Base-by-base conservation (phyloP, 2,797 vertebrate species). In the Falco rusticolus region DNA sequence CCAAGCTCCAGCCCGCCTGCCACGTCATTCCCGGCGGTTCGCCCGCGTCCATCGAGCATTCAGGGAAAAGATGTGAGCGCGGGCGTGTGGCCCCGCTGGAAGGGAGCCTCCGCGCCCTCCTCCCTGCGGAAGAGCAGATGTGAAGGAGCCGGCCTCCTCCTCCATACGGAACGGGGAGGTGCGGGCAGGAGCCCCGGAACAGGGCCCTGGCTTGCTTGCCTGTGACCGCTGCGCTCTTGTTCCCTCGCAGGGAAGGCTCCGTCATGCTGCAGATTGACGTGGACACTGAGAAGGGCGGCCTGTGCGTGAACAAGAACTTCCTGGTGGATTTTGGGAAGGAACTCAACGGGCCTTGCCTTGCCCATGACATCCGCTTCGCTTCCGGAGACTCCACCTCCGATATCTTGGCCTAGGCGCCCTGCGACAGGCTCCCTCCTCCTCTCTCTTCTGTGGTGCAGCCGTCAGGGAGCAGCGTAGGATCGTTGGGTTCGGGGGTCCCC, bases 311-410 rank as follows among this genome's bases (percentile, higher is more conserved):
- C 31, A 93, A 98, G 74, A 91, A 98, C 88, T 99, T 99, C 98
- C 98, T 99, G 96, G 99, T 99, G 93, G 99, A 99, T 94, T 99
- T 99, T 22, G 99, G 99, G 17, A 98, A 98, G 93, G 99, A 99
- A 64, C 99, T 99, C 0, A 92, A 96, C 0, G 99, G 99, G n/a
- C 99, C 99, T 3, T 98, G 88, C 28, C 97, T 99, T 33, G 99
- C 99, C 89, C 98, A 99, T 1, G 98, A 98, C 84, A 84, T 99
- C 54, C 97, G 98, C 26, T 99, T 99, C 78, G 98, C 98, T 1
- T 98, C 98, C 1, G 99, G 99, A 11, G 99, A 99, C 89, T 98
- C 98, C 88, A 99, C 98, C 69, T 98, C 99, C 1, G 99, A 99
- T 51, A 98, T 98, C 92, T 98, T 98, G 98, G 54, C 98, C 87